phyloP scores from a whole-genome alignment of 2,797 vertebrate genomes.

The Myripristis jacobus region DNA sequence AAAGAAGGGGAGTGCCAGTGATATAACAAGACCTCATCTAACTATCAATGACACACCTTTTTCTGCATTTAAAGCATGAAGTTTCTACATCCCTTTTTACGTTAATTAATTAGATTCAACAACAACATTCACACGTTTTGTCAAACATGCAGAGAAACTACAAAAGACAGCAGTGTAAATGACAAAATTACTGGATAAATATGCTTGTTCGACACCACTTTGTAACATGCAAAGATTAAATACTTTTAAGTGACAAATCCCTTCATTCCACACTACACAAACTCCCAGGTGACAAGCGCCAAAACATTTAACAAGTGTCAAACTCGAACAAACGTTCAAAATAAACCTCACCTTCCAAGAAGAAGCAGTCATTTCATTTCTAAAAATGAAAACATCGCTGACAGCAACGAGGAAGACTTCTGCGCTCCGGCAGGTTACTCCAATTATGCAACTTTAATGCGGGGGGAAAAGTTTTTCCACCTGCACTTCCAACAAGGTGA shows the following conservation, averaged over 20 bases:
- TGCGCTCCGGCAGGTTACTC: slow-evolving; percentile 9
- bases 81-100: background rate
- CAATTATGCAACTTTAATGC: slow-evolving; percentile 9
- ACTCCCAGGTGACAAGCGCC: background rate
- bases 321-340: slow-evolving; percentile 3
- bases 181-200: too few species aligned
- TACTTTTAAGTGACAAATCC: background rate
- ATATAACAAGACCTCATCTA: background rate
- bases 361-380: slow-evolving; percentile 41
- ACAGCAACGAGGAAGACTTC: background rate
- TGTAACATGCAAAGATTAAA: background rate
- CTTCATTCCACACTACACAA: background rate
- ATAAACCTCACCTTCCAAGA: slow-evolving; percentile 54
- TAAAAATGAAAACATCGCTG: background rate
- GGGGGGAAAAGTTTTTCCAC: slow-evolving; percentile 28
- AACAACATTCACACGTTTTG: slow-evolving; percentile 32
- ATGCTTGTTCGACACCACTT: background rate
- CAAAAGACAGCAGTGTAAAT: background rate
- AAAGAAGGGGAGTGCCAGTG: background rate
- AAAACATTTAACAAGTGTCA: slow-evolving; percentile 1
- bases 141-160: background rate
- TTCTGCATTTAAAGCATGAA: too few species aligned
- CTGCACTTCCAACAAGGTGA: slow-evolving; percentile 45
- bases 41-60: too few species aligned
- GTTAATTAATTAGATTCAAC: background rate